Percentiles rank a stretch among this genome's conserved stretches.
Conservation (phyloP, 2,888 invertebrate genomes). For the Hofmannophila pseudospretella region DNA sequence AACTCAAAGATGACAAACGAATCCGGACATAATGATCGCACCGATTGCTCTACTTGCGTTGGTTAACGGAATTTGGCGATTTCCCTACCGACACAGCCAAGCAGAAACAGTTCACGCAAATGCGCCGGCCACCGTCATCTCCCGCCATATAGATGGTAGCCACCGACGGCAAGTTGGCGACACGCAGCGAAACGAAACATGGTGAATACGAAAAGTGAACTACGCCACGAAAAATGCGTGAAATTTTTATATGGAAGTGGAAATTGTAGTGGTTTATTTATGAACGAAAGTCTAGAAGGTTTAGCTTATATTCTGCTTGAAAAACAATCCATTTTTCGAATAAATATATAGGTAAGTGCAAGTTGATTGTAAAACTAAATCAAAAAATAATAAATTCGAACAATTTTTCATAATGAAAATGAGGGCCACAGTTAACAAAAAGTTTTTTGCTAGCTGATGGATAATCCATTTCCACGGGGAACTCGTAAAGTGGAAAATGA, state of each 20-base stretch:
- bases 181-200: constrained; percentile 7
- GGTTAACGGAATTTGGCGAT: constrained; percentile 19
- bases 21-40: not conserved
- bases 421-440: too few species aligned
- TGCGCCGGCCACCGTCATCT: not conserved
- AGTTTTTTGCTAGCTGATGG: too few species aligned
- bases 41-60: constrained; percentile 23
- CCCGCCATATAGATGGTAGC: too few species aligned
- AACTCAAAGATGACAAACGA: too few species aligned
- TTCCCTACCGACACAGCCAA: constrained; percentile 4
- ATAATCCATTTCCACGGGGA: constrained; percentile 8
- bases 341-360: too few species aligned
- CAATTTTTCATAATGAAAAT: too few species aligned
- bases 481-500: constrained; percentile 30
- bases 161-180: not conserved
- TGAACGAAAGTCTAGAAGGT: too few species aligned
- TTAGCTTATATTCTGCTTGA: too few species aligned
- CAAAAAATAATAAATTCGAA: too few species aligned
- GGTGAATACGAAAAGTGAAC: constrained; percentile 4
- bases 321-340: too few species aligned
- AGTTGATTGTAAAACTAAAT: too few species aligned
- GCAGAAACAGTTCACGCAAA: not conserved
- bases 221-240: constrained; percentile 1
- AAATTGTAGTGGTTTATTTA: too few species aligned
- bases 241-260: constrained; percentile 7